A percentile compares a stretch with the other conserved stretches of the same genome.
These are phyloP conservation scores for Characodon lateralis DNA, from an alignment of 2,797 vertebrate species.

Conservation along the genomic window DNA sequence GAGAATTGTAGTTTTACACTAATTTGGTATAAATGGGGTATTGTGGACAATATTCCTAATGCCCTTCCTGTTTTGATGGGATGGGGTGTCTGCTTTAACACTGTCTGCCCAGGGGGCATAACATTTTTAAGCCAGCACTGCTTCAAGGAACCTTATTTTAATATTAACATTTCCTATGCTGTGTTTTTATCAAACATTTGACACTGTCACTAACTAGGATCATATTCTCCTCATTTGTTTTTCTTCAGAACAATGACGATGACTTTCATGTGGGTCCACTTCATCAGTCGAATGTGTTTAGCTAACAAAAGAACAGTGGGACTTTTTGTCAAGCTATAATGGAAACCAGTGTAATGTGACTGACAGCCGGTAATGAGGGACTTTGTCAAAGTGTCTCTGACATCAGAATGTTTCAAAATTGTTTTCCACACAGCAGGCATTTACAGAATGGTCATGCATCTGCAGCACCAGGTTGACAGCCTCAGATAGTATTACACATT, in stretches of 20 bases:
- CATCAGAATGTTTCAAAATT: conserved; percentile 48
- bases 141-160: neutral
- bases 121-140: neutral
- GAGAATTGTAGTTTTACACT: neutral
- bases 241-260: neutral
- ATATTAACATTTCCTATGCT: neutral
- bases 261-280: neutral
- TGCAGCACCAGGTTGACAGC: conserved; percentile 67
- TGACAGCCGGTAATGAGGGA: conserved; percentile 31
- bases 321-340: conserved; percentile 28
- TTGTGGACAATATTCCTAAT: neutral
- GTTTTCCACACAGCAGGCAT: conserved; percentile 67
- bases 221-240: neutral
- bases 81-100: neutral
- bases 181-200: neutral
- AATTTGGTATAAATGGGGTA: neutral
- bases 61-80: neutral
- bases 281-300: neutral
- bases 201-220: neutral
- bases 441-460: conserved; percentile 65
- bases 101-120: neutral
- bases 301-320: conserved; percentile 8
- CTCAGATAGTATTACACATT: conserved; percentile 73
- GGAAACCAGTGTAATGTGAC: conserved; percentile 42
- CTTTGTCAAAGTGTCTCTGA: conserved; percentile 45